Percentiles rank a stretch among this genome's conserved stretches.
These are phyloP conservation scores for Hydrotaea diabolus DNA, from an alignment of 2,888 invertebrate genomes.

Conservation along the genomic window DNA sequence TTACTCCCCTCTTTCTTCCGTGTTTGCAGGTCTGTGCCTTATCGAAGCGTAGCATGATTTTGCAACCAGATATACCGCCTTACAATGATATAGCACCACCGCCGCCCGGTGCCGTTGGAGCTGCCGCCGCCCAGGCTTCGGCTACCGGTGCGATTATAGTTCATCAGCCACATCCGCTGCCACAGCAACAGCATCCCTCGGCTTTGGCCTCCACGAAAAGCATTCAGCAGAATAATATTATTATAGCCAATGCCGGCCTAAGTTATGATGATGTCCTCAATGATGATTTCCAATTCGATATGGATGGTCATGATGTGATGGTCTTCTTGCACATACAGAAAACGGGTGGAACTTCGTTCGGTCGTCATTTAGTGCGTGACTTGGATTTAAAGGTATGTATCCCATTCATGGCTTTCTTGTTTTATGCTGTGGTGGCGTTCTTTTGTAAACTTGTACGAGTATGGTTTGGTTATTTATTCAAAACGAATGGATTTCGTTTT, in stretches of 20 bases:
- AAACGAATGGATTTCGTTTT: no score
- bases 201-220: constrained; percentile 74
- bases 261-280: constrained; percentile 93
- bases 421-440: no score
- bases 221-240: constrained; percentile 77
- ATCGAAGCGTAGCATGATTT: constrained; percentile 85
- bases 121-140: constrained; percentile 68
- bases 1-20: constrained; percentile 28
- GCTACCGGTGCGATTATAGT: constrained; percentile 67
- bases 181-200: constrained; percentile 56
- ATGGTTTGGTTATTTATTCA: no score
- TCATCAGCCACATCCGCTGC: constrained; percentile 53
- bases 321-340: constrained; percentile 99
- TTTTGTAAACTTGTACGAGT: no score
- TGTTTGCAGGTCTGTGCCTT: constrained; percentile 87
- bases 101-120: constrained; percentile 67
- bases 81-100: constrained; percentile 75
- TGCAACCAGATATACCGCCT: constrained; percentile 81
- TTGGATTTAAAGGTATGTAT: constrained; percentile 86
- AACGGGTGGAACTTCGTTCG: constrained; percentile 99
- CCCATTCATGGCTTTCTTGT: constrained; percentile 16
- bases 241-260: constrained; percentile 82
- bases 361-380: constrained; percentile 97
- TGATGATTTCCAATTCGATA: constrained; percentile 93
- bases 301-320: constrained; percentile 97